Conservation (phyloP, 2,113 vertebrate genomes). For the Mastomys coucha region DNA sequence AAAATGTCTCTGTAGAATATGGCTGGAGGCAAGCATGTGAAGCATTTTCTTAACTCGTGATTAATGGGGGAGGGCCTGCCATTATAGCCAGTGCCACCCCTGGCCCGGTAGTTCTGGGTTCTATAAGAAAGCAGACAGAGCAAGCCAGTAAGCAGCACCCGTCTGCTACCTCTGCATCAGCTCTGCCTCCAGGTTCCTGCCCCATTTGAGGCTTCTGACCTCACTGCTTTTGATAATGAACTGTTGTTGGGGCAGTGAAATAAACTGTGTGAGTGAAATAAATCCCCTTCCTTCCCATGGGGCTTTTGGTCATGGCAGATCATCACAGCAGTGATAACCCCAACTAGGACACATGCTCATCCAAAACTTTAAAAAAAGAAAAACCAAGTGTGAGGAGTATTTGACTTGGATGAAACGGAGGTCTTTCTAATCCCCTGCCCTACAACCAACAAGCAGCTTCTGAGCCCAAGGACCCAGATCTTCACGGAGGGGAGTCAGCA, state of each 20-base stretch:
- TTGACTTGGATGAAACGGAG: background rate
- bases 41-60: background rate
- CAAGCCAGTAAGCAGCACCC: background rate
- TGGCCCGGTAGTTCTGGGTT: too few species aligned
- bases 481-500: conserved; percentile 25
- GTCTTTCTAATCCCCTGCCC: background rate
- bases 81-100: background rate
- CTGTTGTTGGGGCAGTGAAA: background rate
- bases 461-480: background rate
- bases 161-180: background rate
- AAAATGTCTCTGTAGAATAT: background rate
- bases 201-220: background rate
- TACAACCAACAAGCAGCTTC: background rate
- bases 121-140: background rate
- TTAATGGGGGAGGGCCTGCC: background rate
- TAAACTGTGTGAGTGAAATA: background rate
- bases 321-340: background rate
- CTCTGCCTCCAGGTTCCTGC: background rate
- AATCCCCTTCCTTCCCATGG: too few species aligned
- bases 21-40: background rate
- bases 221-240: background rate
- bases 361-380: background rate
- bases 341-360: background rate
- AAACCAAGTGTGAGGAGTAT: background rate
- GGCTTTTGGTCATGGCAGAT: background rate